phyloP scores from a whole-genome alignment of 2,113 vertebrate species.

The Hemichromis elongatus region DNA sequence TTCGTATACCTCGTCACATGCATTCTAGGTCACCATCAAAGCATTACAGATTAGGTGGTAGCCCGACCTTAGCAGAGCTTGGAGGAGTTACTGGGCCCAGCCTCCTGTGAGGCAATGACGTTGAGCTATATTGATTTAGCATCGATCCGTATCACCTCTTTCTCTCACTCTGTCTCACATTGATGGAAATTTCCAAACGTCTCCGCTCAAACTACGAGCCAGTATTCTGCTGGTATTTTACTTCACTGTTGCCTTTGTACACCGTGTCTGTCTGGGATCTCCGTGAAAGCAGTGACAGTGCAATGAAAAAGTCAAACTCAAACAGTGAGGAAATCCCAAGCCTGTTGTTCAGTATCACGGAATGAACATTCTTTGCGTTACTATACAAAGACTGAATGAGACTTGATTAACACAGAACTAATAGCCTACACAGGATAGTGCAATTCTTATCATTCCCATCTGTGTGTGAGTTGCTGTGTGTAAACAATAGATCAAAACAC shows the following conservation, averaged over 20 bases:
- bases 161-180: background rate
- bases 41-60: background rate
- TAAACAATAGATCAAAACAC: constrained; percentile 32
- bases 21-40: background rate
- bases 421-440: background rate
- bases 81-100: background rate
- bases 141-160: constrained; percentile 21
- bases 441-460: constrained; percentile 24
- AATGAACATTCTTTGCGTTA: background rate
- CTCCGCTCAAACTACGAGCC: background rate
- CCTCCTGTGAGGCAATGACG: background rate
- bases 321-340: background rate
- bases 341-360: background rate
- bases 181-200: constrained; percentile 30
- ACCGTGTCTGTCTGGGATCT: background rate
- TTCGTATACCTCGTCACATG: background rate
- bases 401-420: background rate
- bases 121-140: constrained; percentile 39
- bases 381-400: background rate
- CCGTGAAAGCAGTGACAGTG: background rate
- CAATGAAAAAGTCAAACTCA: background rate
- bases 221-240: background rate
- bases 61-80: background rate
- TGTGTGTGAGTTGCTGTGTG: constrained; percentile 1
- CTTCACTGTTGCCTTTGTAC: background rate